Evolutionary conservation across 2,113 vertebrate species (phyloP), one percentile per base, ranked within the genome.

Genomic region (Saccopteryx bilineata): DNA sequence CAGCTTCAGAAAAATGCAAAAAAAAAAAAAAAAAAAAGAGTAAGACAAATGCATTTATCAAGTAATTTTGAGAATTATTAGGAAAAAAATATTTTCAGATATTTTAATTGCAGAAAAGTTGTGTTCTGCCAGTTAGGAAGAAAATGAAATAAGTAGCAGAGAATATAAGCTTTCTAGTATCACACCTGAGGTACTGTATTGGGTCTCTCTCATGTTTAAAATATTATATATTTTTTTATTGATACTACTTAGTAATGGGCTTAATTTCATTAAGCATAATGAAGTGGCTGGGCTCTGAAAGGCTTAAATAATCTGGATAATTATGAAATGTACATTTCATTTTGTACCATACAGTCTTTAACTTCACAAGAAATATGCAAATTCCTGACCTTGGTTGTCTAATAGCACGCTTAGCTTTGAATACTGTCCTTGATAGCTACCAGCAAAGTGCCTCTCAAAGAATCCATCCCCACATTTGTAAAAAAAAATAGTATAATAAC

Each of bases 191-290:
- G 54, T 75, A 65, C 18, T 71, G 2, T 26, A 48, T 65, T 92
- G 75, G 28, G 48, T 66, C 14, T n/a, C 68, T 66, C 14, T n/a
- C 68, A 52, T 50, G 79, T 66, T 79, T 80, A 91, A 76, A 84
- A 19, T 83, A 79, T 48, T 72, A 50, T 17, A 60, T 48, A 23
- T 63, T 56, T 85, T 48, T 79, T 87, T 21, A 18, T 9, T 81
- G 33, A 52, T 46, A 90, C 71, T 46, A 91, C 56, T 86, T 91
- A 84, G 23, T 76, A 3, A 15, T 65, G 31, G 13, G 83, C 61
- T 97, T 86, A n/a, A 71, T 75, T 96, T 93, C 18, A 93, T 83
- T 85, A 86, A 87, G 58, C 52, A 92, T 92, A 97, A 69, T 71
- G 9, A 79, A 76, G 33, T 66, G 21, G 5, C 15, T 75, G 33